Evolutionary conservation across 64 coral and sea anemone genomes (phyloP), one percentile per base, ranked within the genome.

Genomic region (Stichodactyla mertensii): DNA sequence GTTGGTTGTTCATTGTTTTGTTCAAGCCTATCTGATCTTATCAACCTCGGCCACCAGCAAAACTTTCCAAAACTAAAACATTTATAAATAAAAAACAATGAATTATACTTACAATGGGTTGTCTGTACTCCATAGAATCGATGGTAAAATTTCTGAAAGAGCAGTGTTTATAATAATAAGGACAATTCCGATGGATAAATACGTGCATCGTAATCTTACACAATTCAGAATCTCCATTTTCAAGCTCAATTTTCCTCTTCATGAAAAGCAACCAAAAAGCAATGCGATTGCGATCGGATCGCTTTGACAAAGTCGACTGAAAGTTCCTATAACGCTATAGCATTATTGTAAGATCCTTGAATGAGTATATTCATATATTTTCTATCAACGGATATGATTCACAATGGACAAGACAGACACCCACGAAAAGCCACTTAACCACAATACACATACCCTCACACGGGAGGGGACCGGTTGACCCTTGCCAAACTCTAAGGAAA

Each of bases 91-190:
- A n/a, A 23, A 55, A 56, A 78, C 10, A 87, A 7, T 14, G 10
- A 7, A 77, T 15, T 24, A 81, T 89, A 89, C 88, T 85, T 79
- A 89, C 88, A 84, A 18, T 57, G 81, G 80, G 52, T 84, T 84
- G 51, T 89, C 80, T 71, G 88, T 23, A 60, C 54, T 77, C 88
- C 88, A 89, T 85, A 89, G 77, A 45, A 89, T 85, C 28, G 88
- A 84, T 18, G 88, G 88, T 55, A 89, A 52, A 56, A 84, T 84
- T 18, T 89, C 66, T 5, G 88, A 52, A 16, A 77, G 12, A 66
- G 23, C 16, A 61, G 83, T 85, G 10, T 52, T 64, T 61, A 62
- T 64, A 16, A 85, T 85, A 52, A 85, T 2, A 12, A 85, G 61
- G 60, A 85, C 4, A 85, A 56, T 53, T 54, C 52, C 78, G 15